A percentile compares a stretch with the other conserved stretches of the same genome.
These are phyloP conservation scores for Indri indri DNA, from an alignment of 2,113 vertebrate species.

Conservation along the genomic window DNA sequence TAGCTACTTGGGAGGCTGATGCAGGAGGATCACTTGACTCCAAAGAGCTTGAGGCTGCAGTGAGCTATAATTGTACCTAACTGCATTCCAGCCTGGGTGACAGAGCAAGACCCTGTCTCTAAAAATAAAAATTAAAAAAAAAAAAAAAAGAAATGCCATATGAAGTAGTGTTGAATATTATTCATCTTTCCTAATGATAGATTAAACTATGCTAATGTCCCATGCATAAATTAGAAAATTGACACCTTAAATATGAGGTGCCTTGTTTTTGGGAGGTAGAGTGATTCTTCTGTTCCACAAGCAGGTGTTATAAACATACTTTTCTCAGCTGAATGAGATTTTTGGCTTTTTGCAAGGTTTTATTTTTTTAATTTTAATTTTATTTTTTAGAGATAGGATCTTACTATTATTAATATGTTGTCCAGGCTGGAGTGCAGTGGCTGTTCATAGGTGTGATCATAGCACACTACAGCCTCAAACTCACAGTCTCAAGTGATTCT, in stretches of 20 bases:
- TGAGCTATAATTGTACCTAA: too few species aligned
- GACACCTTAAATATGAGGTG: not conserved
- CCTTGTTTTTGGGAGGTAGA: not conserved
- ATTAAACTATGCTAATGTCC: not conserved
- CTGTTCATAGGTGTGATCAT: not conserved
- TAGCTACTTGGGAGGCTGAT: too few species aligned
- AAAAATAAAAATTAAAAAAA: too few species aligned
- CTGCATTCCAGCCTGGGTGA: too few species aligned
- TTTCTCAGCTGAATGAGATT: not conserved
- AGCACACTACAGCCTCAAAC: not conserved
- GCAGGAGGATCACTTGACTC: too few species aligned
- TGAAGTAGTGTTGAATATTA: constrained; percentile 2
- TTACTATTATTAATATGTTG: not conserved
- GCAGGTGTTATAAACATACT: not conserved
- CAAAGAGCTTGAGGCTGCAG: too few species aligned
- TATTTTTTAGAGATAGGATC: not conserved
- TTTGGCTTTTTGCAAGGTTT: not conserved
- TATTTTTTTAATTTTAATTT: not conserved
- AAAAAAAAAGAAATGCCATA: not conserved
- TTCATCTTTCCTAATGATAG: constrained; percentile 17
- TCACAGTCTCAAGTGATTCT: not conserved
- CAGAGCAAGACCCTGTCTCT: too few species aligned
- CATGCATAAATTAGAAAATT: not conserved
- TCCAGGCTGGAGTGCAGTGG: not conserved
- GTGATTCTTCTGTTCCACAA: not conserved